phyloP scores from a whole-genome alignment of 2,113 vertebrate species.

The Oxyura jamaicensis region DNA sequence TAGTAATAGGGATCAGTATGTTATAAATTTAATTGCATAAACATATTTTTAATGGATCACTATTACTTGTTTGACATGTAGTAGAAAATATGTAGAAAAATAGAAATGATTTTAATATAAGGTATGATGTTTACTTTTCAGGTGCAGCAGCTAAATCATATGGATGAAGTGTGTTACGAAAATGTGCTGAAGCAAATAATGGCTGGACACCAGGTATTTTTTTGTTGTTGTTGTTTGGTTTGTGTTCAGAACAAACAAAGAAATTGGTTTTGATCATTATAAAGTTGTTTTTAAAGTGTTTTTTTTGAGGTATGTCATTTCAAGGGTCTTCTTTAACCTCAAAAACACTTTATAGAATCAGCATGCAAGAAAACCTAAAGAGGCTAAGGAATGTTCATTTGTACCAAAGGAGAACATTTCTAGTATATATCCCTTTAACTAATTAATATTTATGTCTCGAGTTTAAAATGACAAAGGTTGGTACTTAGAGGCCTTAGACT shows the following conservation, averaged over 20 bases:
- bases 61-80: background rate
- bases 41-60: background rate
- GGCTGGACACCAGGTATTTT: constrained; percentile 91
- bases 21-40: background rate
- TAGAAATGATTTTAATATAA: background rate
- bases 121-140: constrained; percentile 55
- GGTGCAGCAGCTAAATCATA: constrained; percentile 95
- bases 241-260: background rate
- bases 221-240: constrained; percentile 5
- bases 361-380: background rate
- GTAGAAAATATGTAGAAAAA: background rate
- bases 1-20: background rate
- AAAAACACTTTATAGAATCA: background rate
- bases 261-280: background rate
- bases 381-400: background rate
- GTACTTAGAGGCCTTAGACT: background rate
- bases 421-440: background rate
- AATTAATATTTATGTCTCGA: background rate
- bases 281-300: background rate
- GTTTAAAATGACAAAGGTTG: background rate
- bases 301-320: background rate
- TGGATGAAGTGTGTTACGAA: constrained; percentile 96
- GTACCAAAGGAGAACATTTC: background rate
- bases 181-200: constrained; percentile 94
- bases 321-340: background rate